Evolutionary conservation across 1,140 invertebrate genomes (phyloP), one percentile per base, ranked within the genome.

Genomic region (Berghia stephanieae): DNA sequence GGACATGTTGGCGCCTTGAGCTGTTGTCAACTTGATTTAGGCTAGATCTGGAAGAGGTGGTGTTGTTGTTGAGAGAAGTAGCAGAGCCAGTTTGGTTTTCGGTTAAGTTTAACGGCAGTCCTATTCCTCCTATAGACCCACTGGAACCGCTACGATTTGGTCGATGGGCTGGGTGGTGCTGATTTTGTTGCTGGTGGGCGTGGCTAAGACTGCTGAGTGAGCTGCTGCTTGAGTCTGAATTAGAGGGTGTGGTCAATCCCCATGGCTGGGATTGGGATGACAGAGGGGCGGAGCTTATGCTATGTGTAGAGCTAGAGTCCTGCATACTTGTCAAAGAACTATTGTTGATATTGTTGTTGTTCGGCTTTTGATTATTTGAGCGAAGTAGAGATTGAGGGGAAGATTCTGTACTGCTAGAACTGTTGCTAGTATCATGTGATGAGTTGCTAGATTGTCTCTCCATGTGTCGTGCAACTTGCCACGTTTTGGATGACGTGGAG

Each of bases 101-200:
- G 10, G 49, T 57, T n/a, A n/a, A n/a, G n/a, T n/a, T n/a, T n/a
- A n/a, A n/a, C n/a, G 71, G 60, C 2, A 40, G 5, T 3, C 42
- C 24, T 8, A 16, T 16, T 16, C 73, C 73, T 31, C 57, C 60
- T 5, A 75, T 6, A 31, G 73, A 75, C 4, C 73, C 60, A 46
- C 73, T 75, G 57, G 73, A 75, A 60, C 67, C 73, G 67, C 73
- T 75, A 18, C 42, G 55, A n/a, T n/a, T n/a, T n/a, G n/a, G n/a
- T n/a, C n/a, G n/a, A n/a, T n/a, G n/a, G n/a, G n/a, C n/a, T n/a
- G 3, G 27, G 38, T 34, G 60, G 73, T 8, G 42, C 57, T 6
- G n/a, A n/a, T n/a, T n/a, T n/a, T n/a, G n/a, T n/a, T 36, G 57
- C 21, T 44, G 55, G 40, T 67, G 38, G n/a, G 38, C 34, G 31